Evolutionary conservation across 2,888 invertebrate species (phyloP).

Genomic region (Automeris io): DNA sequence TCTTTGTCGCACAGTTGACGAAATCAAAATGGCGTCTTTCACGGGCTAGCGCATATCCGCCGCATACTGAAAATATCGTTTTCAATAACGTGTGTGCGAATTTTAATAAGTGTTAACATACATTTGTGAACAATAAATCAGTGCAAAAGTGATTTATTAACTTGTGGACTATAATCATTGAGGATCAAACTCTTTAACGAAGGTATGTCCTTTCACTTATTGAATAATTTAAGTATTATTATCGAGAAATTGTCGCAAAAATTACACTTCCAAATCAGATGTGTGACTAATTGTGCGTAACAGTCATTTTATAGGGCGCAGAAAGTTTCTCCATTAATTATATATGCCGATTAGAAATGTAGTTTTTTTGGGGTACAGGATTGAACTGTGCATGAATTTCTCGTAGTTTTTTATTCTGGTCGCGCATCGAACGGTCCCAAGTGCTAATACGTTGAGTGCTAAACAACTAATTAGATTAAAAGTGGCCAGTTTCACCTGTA

Average conservation of each 20-base stretch:
- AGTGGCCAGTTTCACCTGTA: background rate
- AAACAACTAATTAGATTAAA: conserved; percentile 3
- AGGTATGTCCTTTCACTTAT: conserved; percentile 75
- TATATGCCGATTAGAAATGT: background rate
- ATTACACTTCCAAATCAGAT: conserved; percentile 1
- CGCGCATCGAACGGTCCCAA: background rate
- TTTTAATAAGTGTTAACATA: conserved; percentile 46
- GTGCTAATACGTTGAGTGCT: background rate
- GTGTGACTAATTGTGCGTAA: conserved; percentile 6
- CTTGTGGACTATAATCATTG: conserved; percentile 32
- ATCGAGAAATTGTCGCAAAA: conserved; percentile 15
- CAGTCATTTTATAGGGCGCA: background rate
- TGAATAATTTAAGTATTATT: conserved; percentile 47
- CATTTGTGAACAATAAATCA: conserved; percentile 49
- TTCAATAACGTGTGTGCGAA: conserved; percentile 43
- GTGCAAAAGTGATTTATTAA: conserved; percentile 45
- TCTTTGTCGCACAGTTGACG: conserved; percentile 68
- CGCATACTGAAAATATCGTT: conserved; percentile 50
- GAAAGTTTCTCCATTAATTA: background rate
- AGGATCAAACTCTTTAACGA: conserved; percentile 25
- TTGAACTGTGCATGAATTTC: background rate
- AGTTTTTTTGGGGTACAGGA: background rate
- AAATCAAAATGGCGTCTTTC: conserved; percentile 76
- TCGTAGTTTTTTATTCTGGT: conserved; percentile 37
- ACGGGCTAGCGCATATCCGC: conserved; percentile 66